These are phyloP conservation scores for Cheilosia grossa DNA, from an alignment of 2,888 invertebrate species.

Conservation along the genomic window DNA sequence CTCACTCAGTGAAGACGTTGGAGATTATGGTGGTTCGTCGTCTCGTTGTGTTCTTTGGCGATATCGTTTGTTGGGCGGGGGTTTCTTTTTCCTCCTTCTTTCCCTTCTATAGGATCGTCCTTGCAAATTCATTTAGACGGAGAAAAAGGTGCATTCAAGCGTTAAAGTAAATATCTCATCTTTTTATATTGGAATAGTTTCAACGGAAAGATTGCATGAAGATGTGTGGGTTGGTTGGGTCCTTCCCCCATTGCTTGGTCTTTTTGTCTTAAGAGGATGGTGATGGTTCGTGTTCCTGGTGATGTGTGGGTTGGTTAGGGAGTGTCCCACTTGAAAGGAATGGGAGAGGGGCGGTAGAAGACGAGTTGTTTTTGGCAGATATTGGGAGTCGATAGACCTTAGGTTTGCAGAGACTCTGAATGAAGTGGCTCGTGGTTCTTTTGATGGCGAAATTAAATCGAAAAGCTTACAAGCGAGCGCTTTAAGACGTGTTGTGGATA, in stretches of 20 bases:
- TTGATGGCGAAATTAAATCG: constrained; percentile 24
- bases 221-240: constrained; percentile 30
- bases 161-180: constrained; percentile 75
- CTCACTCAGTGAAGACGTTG: constrained; percentile 61
- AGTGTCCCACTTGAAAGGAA: constrained; percentile 3
- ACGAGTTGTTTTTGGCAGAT: constrained; percentile 45
- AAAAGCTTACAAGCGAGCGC: no score
- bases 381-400: constrained; percentile 50
- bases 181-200: constrained; percentile 75
- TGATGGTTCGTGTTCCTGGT: constrained; percentile 33
- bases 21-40: constrained; percentile 66
- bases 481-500: no score
- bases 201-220: constrained; percentile 62
- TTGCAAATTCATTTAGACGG: constrained; percentile 74
- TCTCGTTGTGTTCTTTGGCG: constrained; percentile 72
- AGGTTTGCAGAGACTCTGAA: constrained; percentile 36
- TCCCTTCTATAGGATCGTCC: constrained; percentile 24
- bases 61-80: constrained; percentile 44
- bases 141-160: constrained; percentile 74
- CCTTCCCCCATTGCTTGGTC: background rate
- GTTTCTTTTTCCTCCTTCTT: constrained; percentile 22
- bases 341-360: background rate
- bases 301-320: constrained; percentile 47
- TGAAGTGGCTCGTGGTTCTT: constrained; percentile 51
- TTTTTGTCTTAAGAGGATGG: constrained; percentile 59